Evolutionary conservation across 2,797 vertebrate genomes (phyloP), one percentile per base, ranked within the genome.

Genomic region (Sebastes cheni): DNA sequence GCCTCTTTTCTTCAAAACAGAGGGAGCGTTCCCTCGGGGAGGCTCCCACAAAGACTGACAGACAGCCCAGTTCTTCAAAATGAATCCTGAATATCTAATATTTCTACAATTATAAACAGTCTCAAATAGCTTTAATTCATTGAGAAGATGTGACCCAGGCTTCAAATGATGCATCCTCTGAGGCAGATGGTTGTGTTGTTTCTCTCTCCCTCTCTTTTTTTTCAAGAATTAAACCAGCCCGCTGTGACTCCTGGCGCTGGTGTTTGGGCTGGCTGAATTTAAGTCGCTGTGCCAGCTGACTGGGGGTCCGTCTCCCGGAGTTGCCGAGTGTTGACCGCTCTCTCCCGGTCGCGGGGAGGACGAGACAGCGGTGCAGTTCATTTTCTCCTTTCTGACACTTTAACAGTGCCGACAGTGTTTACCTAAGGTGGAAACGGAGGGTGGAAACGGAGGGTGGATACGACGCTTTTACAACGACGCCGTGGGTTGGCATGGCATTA

Each of bases 1-100:
- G 89, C 72, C 67, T 76, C 58, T 82, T 84, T 82, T 80, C 80
- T 88, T 66, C 66, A 67, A 77, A 83, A 79, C 75, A 84, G 71
- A 71, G 64, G 20, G 59, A 67, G 10, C 20, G 9, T 59, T 75
- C 86, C 74, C 67, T 2, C 0, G 58, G 71, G 85, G 77, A 88
- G 71, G 75, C 72, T 79, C 34, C 74, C 77, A 80, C 64, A 85
- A 76, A 73, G 65, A 80, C 77, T 86, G 72, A 86, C 77, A 81
- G 85, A 76, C 78, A 86, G 74, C 56, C 10, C 46, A 55, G 64
- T 52, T 80, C 73, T 75, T 73, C 1, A 58, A 73, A 87, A 78
- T 64, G 30, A 90, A 58, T 79, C 36, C 34, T 60, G 52, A 81
- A 58, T 79, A 78, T 86, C 69, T 80, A 79, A 88, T 85, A 81